phyloP scores from a whole-genome alignment of 2,113 vertebrate species.

The Carassius carassius region DNA sequence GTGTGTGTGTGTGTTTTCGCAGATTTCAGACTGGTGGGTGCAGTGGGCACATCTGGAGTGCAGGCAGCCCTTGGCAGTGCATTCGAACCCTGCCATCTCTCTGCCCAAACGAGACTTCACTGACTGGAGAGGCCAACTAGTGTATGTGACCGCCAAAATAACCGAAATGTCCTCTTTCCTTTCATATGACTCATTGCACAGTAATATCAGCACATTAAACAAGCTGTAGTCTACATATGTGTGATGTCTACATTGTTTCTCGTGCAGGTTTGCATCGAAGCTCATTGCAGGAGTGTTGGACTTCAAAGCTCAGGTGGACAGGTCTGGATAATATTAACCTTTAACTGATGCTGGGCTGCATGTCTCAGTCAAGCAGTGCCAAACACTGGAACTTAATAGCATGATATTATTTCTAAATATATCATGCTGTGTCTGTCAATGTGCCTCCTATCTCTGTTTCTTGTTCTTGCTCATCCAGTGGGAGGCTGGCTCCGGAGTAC shows the following conservation, averaged over 20 bases:
- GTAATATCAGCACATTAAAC: background rate
- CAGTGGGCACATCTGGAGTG: conserved; percentile 80
- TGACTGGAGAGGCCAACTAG: conserved; percentile 81
- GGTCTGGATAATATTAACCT: conserved; percentile 55
- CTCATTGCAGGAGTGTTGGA: conserved; percentile 80
- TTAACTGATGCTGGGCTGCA: background rate
- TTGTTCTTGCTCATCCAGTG: conserved; percentile 60
- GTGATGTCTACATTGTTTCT: conserved; percentile 30
- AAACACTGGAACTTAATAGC: conserved; percentile 47
- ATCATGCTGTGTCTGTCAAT: conserved; percentile 8
- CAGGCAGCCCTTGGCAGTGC: conserved; percentile 79
- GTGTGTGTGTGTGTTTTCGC: conserved; percentile 3
- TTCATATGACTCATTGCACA: background rate
- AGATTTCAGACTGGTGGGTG: conserved; percentile 83
- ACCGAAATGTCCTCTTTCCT: background rate
- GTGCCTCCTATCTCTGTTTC: conserved; percentile 4
- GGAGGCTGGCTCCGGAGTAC: conserved; percentile 71
- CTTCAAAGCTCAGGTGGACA: conserved; percentile 77
- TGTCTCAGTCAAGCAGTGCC: conserved; percentile 44
- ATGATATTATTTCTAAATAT: conserved; percentile 17
- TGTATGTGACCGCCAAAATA: conserved; percentile 69
- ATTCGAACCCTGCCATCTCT: conserved; percentile 83
- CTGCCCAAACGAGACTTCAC: conserved; percentile 81
- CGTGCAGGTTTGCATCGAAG: conserved; percentile 78
- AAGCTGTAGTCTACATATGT: too few relatives aligned